Base-by-base conservation (phyloP, 1,140 invertebrate species). In the Batillaria attramentaria region DNA sequence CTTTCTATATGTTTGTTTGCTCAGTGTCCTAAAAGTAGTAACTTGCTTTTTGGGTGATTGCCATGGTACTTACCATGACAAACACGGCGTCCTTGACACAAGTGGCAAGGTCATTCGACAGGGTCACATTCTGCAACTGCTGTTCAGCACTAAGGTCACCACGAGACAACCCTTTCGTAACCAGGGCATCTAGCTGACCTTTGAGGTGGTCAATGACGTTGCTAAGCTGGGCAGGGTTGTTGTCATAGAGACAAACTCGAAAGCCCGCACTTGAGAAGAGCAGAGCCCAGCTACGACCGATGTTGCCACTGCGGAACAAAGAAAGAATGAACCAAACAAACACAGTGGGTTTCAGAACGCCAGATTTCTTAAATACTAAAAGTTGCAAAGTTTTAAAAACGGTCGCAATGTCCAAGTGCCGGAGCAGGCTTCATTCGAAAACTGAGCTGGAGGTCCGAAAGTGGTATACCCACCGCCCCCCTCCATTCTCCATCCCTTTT, bases 211-310 rank as follows among this genome's bases (percentile, higher is more conserved):
- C 91, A 0, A 97, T 87, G 0, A 96, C 96, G 35, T 72, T 35
- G 0, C 79, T 89, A 37, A 98, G 93, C 89, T 96, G 95, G 70
- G 94, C 92, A 20, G 93, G 92, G 39, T 95, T 91, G 43, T 96
- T 94, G 88, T 99, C 97, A 88, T 94, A 98, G 39, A 99, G 92
- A 5, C 91, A 91, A 8, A 98, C 96, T 87, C 95, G 91, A 89
- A 97, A 98, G 10, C 96, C 96, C 39, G 95, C 96, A n/a, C 95
- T 94, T 0, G 96, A 96, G 91, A 98, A 99, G 3, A 98, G 91
- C 97, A 98, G 98, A 0, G 97, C 95, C 96, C 97, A 99, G 85
- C 96, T 98, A 72, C 95, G 93, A 13, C 97, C 97, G 81, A 99
- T 98, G 33, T 98, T 91, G 5, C 97, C 97, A 91, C 97, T 97